Conservation (phyloP, 2,113 vertebrate species). For the Odontophorus gujanensis region DNA sequence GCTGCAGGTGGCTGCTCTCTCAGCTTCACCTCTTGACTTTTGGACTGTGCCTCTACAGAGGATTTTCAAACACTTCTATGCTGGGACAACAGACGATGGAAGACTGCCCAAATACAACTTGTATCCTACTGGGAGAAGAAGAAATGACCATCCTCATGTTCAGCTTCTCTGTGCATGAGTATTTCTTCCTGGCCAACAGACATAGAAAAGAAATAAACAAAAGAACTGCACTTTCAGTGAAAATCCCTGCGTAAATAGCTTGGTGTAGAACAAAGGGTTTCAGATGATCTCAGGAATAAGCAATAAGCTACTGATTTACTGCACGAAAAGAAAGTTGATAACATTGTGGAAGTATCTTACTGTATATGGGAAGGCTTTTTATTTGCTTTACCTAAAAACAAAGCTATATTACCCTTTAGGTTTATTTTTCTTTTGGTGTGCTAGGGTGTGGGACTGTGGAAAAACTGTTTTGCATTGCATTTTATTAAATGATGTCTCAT, state of each 20-base stretch:
- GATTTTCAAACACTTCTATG: constrained; percentile 62
- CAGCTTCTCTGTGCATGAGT: constrained; percentile 5
- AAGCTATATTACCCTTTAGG: accelerated
- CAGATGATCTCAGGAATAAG: neutral
- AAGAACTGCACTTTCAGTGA: neutral
- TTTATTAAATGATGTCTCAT: neutral
- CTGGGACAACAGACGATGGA: constrained; percentile 43
- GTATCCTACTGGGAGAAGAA: constrained; percentile 57
- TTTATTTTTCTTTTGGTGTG: neutral
- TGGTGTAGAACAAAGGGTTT: constrained; percentile 5
- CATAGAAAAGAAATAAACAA: constrained; percentile 40
- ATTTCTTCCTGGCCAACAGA: constrained; percentile 15
- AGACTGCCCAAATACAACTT: constrained; percentile 59
- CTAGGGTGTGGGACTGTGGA: neutral
- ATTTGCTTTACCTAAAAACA: neutral
- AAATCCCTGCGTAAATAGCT: neutral
- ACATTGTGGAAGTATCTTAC: neutral
- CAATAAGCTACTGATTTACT: neutral
- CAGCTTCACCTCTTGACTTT: constrained; percentile 61
- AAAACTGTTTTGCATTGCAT: neutral
- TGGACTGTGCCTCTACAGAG: constrained; percentile 51
- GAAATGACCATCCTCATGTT: constrained; percentile 22
- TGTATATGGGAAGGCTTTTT: neutral
- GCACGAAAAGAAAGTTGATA: neutral
- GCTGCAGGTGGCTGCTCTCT: constrained; percentile 72